Conservation (phyloP, 2,888 invertebrate species). For the Cephus spinipes region DNA sequence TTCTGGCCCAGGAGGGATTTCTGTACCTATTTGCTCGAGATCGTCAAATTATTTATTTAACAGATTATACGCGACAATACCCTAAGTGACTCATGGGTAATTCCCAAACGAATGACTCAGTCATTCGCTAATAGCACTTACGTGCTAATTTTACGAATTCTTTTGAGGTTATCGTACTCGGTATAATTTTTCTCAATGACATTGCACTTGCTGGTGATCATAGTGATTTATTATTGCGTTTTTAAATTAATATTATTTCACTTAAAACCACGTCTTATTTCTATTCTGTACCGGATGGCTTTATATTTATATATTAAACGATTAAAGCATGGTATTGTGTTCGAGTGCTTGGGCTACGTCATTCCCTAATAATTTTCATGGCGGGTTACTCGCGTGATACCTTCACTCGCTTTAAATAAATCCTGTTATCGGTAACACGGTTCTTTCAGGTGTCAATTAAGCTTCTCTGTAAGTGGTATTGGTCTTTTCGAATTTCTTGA, state of each 20-base stretch:
- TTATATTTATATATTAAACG: no score
- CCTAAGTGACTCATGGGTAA: background rate
- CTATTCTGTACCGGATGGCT: background rate
- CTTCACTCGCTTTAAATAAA: background rate
- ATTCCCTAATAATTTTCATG: background rate
- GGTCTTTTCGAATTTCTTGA: background rate
- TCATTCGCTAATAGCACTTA: background rate
- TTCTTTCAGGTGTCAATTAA: background rate
- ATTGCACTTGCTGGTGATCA: background rate
- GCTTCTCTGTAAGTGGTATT: background rate
- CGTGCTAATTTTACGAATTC: background rate
- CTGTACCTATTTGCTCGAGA: background rate
- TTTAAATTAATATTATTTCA: background rate
- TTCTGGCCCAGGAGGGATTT: background rate
- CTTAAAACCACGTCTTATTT: background rate
- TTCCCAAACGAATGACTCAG: background rate
- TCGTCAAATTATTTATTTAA: background rate
- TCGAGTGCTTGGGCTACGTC: background rate
- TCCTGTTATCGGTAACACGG: background rate
- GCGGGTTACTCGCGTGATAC: background rate
- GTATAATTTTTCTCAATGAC: background rate
- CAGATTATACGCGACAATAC: background rate
- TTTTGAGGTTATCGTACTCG: background rate
- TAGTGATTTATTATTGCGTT: background rate
- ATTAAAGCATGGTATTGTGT: no score